These are phyloP conservation scores for Lordiphosa collinella DNA, from an alignment of 1,140 invertebrate species.

Conservation along the genomic window DNA sequence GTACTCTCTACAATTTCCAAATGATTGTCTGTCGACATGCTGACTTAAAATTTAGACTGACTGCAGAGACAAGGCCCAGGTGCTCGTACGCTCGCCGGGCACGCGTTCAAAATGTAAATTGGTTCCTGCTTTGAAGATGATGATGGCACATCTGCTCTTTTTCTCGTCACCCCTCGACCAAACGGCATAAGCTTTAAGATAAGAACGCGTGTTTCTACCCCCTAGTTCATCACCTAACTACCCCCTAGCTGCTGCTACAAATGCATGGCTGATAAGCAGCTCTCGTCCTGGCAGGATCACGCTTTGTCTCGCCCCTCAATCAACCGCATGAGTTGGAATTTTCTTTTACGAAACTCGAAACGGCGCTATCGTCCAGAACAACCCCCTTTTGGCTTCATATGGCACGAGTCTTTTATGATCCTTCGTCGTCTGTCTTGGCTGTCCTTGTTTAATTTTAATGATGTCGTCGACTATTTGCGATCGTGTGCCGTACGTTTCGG, in stretches of 20 bases:
- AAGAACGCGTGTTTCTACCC: constrained; percentile 58
- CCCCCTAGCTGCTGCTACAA: constrained; percentile 16
- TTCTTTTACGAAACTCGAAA: constrained; percentile 35
- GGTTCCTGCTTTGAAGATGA: constrained; percentile 14
- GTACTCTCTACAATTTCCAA: constrained; percentile 49
- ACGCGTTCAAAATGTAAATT: constrained; percentile 28
- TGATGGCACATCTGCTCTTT: constrained; percentile 64
- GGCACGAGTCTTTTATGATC: constrained; percentile 51
- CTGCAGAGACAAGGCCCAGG: neutral
- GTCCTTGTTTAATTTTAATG: constrained; percentile 1
- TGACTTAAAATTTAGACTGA: constrained; percentile 40
- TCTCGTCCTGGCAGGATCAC: constrained; percentile 45
- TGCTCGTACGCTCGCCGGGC: constrained; percentile 31
- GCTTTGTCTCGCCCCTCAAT: constrained; percentile 50
- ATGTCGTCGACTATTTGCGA: constrained; percentile 23
- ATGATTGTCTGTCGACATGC: constrained; percentile 58
- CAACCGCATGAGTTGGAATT: constrained; percentile 39
- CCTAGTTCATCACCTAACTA: constrained; percentile 17
- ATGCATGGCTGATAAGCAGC: constrained; percentile 60
- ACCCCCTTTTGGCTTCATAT: constrained; percentile 42
- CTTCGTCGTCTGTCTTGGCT: constrained; percentile 5
- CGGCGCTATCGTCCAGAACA: constrained; percentile 22
- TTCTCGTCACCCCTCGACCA: constrained; percentile 35
- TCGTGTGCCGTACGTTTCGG: constrained; percentile 37
- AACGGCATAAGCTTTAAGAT: constrained; percentile 58